Conservation (phyloP, 2,888 invertebrate genomes). For the Zaprionus obscuricornis region DNA sequence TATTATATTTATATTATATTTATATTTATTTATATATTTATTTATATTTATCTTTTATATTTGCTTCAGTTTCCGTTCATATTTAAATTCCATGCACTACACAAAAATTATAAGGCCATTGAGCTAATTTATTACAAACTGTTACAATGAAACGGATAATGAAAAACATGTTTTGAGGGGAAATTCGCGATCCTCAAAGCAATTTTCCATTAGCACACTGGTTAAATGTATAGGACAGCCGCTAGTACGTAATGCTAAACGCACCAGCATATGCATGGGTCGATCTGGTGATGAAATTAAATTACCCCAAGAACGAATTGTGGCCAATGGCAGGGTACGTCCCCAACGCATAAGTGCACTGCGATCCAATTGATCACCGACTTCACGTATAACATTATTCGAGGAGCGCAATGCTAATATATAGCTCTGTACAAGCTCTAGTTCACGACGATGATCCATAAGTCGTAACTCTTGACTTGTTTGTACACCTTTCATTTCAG, state of each 20-base stretch:
- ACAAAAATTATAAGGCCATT: too few relatives aligned
- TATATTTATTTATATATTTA: too few relatives aligned
- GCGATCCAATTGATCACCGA: constrained; percentile 60
- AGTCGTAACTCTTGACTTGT: constrained; percentile 37
- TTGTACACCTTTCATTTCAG: constrained; percentile 33
- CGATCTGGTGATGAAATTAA: constrained; percentile 61
- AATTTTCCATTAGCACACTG: constrained; percentile 41
- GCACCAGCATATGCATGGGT: constrained; percentile 45
- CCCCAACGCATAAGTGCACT: constrained; percentile 60
- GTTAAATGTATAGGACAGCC: constrained; percentile 55
- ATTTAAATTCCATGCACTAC: too few relatives aligned
- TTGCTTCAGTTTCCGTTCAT: too few relatives aligned
- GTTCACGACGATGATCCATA: constrained; percentile 45
- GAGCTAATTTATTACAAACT: too few relatives aligned
- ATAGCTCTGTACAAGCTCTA: constrained; percentile 62
- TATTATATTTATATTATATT: too few relatives aligned
- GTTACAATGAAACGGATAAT: too few relatives aligned
- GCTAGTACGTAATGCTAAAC: constrained; percentile 35
- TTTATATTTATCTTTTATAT: too few relatives aligned
- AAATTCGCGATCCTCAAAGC: constrained; percentile 57
- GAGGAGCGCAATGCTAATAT: constrained; percentile 51
- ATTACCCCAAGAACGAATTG: constrained; percentile 56
- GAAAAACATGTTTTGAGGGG: too few relatives aligned
- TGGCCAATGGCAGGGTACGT: constrained; percentile 27
- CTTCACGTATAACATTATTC: constrained; percentile 53